Evolutionary conservation across 2,797 vertebrate genomes (phyloP).

Genomic region (Synaphobranchus kaupii): DNA sequence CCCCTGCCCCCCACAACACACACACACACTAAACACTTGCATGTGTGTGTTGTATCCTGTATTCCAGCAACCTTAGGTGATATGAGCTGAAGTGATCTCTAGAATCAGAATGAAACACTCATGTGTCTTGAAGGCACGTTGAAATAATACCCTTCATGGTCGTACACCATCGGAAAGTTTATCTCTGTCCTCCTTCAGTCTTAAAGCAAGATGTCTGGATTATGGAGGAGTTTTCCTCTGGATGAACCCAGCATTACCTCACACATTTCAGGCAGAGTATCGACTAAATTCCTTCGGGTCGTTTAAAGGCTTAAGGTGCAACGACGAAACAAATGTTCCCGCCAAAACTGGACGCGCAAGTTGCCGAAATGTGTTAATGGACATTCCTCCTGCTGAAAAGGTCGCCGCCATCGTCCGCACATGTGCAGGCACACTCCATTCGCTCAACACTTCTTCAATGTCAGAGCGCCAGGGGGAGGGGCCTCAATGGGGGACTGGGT

Average conservation of each 20-base stretch:
- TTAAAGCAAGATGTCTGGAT: constrained; percentile 32
- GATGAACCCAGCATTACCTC: constrained; percentile 26
- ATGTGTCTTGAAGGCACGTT: not conserved
- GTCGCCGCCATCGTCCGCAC: constrained; percentile 40
- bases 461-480: not conserved
- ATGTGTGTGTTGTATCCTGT: too few relatives aligned
- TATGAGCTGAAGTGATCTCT: not conserved
- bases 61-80: not conserved
- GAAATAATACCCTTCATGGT: not conserved
- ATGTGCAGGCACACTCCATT: constrained; percentile 9
- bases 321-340: constrained; percentile 33
- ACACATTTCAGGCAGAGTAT: not conserved
- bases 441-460: constrained; percentile 14
- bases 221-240: not conserved
- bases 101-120: not conserved
- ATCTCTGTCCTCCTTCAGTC: constrained; percentile 14
- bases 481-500: not conserved
- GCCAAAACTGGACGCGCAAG: constrained; percentile 27
- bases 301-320: constrained; percentile 38
- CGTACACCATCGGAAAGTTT: not conserved
- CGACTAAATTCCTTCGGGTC: not conserved
- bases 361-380: constrained; percentile 45
- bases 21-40: too few relatives aligned
- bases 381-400: constrained; percentile 29
- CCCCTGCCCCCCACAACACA: not conserved